A percentile compares a stretch with the other conserved stretches of the same genome.
These are phyloP conservation scores for Hestina assimilis DNA, from an alignment of 1,140 invertebrate species.

Conservation along the genomic window DNA sequence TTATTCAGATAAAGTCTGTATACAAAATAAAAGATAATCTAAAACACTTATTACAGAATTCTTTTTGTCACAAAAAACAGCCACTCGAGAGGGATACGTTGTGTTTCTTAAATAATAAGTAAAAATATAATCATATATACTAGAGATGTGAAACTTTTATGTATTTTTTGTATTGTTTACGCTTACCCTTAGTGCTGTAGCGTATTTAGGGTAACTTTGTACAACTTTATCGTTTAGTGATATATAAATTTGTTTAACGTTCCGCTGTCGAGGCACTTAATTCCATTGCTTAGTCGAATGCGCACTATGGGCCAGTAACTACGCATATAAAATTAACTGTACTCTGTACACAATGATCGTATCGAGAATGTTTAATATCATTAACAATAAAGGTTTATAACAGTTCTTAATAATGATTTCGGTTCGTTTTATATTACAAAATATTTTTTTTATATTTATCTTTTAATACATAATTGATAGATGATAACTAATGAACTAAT, in stretches of 20 bases:
- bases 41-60: too few relatives aligned
- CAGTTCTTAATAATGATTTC: not conserved
- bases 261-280: slow-evolving; percentile 21
- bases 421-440: not conserved
- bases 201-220: slow-evolving; percentile 35
- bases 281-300: slow-evolving; percentile 13
- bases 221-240: slow-evolving; percentile 43
- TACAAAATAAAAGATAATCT: too few relatives aligned
- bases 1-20: too few relatives aligned
- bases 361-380: not conserved
- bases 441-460: not conserved
- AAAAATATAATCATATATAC: too few relatives aligned
- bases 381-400: not conserved
- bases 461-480: too few relatives aligned
- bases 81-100: too few relatives aligned
- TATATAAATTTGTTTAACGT: slow-evolving; percentile 38
- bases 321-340: slow-evolving; percentile 5
- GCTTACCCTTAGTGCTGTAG: not conserved
- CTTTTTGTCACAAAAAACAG: too few relatives aligned
- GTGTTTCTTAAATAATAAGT: too few relatives aligned
- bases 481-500: too few relatives aligned
- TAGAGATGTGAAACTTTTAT: not conserved
- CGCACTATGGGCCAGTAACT: slow-evolving; percentile 4
- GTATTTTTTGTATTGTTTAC: not conserved
- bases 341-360: slow-evolving; percentile 11